Conservation (phyloP, 64 coral and sea anemone species). For the Montipora foliosa region DNA sequence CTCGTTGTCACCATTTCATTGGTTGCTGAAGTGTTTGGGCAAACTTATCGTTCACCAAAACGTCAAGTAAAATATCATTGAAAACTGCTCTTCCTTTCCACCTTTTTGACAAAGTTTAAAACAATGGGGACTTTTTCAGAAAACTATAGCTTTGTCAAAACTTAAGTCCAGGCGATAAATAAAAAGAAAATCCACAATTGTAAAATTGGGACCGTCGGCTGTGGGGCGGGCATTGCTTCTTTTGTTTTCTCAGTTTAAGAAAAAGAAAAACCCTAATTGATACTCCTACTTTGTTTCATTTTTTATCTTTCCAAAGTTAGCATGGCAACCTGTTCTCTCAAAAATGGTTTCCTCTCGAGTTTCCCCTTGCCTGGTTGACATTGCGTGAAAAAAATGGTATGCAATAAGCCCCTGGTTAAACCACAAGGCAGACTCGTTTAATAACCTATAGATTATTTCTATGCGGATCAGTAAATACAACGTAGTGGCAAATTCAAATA, state of each 20-base stretch:
- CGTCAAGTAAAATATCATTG: neutral
- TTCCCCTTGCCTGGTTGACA: neutral
- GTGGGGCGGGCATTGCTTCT: neutral
- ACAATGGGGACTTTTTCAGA: no score
- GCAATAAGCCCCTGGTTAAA: no score
- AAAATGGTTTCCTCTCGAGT: neutral
- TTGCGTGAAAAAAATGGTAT: no score
- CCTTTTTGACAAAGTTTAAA: no score
- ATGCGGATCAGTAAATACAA: no score
- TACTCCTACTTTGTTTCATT: neutral
- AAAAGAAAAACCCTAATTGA: neutral
- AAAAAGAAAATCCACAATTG: neutral
- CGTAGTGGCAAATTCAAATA: no score
- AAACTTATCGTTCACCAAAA: conserved; percentile 11
- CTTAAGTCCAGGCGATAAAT: neutral
- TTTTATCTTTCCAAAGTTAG: conserved; percentile 5
- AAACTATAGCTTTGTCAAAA: neutral
- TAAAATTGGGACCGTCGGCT: neutral
- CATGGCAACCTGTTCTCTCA: conserved; percentile 1
- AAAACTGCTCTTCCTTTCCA: neutral
- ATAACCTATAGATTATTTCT: no score
- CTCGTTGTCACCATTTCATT: neutral
- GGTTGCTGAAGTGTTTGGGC: neutral
- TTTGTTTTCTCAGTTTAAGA: neutral
- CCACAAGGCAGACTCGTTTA: no score